Evolutionary conservation across 2,888 invertebrate species (phyloP).

Genomic region (Cybosia mesomella): DNA sequence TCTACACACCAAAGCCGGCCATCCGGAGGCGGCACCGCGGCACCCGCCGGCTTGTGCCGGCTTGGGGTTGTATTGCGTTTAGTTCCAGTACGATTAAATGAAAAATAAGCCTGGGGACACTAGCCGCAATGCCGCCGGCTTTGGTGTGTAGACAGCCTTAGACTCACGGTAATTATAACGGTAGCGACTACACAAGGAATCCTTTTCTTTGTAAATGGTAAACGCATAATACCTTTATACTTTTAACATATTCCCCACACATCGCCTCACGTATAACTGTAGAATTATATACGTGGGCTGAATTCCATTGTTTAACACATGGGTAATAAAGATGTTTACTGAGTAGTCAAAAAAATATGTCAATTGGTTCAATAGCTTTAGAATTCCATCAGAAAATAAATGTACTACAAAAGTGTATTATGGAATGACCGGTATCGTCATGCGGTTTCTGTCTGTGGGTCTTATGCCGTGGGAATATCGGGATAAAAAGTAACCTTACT

Average conservation of each 20-base stretch:
- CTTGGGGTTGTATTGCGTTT: no score
- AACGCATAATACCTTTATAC: conserved; percentile 13
- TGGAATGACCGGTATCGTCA: not conserved
- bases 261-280: conserved; percentile 21
- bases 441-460: no score
- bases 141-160: no score
- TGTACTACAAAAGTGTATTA: not conserved
- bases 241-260: conserved; percentile 35
- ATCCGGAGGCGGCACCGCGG: no score
- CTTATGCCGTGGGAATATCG: no score
- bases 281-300: conserved; percentile 17
- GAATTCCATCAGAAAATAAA: not conserved
- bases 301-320: conserved; percentile 12
- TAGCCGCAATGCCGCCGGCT: no score
- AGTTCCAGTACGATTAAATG: no score
- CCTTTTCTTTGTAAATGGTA: conserved; percentile 8
- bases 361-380: conserved; percentile 3
- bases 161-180: conserved; percentile 10
- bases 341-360: conserved; percentile 2
- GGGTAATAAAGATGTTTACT: conserved; percentile 7
- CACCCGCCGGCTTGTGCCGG: no score
- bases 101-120: no score
- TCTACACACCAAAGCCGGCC: no score
- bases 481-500: no score
- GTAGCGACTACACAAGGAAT: conserved; percentile 14